Percentiles rank a stretch among this genome's conserved stretches.
Conservation (phyloP, 2,797 vertebrate species). For the Acanthiza pusilla region DNA sequence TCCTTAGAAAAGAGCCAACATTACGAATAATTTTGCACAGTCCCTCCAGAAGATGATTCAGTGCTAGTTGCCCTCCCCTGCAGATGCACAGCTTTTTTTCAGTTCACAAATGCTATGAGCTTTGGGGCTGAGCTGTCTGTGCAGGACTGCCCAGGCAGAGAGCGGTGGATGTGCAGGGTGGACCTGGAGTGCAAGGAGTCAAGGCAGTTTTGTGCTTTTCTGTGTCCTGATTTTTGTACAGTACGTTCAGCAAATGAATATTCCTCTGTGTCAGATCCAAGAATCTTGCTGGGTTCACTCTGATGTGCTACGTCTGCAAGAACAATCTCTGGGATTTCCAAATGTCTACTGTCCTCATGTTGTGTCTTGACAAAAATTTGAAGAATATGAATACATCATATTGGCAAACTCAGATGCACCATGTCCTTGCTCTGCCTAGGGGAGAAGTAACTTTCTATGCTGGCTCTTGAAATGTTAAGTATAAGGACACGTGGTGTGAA, state of each 20-base stretch:
- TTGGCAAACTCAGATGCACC: rapidly evolving
- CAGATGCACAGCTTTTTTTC: neutral
- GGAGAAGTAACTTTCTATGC: neutral
- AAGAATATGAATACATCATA: neutral
- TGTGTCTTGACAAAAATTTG: neutral
- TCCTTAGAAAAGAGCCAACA: neutral
- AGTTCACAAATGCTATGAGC: neutral
- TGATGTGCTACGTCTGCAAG: neutral
- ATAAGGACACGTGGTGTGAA: neutral
- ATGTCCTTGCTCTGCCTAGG: rapidly evolving
- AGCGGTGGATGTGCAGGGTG: neutral
- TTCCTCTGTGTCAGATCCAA: neutral
- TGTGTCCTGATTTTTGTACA: neutral
- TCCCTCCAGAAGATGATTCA: neutral
- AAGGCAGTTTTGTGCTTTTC: neutral
- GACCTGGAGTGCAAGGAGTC: neutral
- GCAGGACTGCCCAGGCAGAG: neutral
- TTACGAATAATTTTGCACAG: neutral
- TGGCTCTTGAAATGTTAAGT: neutral
- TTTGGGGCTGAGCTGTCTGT: neutral
- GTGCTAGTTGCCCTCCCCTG: neutral
- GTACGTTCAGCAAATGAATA: neutral
- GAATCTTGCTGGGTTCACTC: neutral
- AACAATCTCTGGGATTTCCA: neutral
- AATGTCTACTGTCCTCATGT: neutral